phyloP scores from a whole-genome alignment of 2,113 vertebrate species.

The Melanerpes aurifrons region DNA sequence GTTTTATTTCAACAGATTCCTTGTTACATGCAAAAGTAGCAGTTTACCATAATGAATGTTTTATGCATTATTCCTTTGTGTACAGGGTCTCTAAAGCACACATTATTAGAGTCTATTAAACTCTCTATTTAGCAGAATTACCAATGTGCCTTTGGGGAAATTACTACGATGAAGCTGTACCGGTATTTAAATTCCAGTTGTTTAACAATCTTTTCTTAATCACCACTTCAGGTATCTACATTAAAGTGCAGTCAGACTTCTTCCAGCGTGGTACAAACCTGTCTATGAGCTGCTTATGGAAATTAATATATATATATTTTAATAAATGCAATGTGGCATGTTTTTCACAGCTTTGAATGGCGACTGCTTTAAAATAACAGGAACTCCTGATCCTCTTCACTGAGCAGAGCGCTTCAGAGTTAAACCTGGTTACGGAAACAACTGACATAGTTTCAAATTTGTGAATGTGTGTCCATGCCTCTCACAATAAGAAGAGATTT shows the following conservation, averaged over 20 bases:
- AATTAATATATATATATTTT: background rate
- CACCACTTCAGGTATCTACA: conserved; percentile 66
- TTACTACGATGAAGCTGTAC: conserved; percentile 72
- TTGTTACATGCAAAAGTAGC: conserved; percentile 75
- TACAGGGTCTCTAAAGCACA: conserved; percentile 77
- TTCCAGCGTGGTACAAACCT: conserved; percentile 36
- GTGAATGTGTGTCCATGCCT: background rate
- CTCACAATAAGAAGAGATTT: background rate
- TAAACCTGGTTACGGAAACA: background rate
- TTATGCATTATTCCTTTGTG: conserved; percentile 80
- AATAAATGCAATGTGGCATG: conserved; percentile 1
- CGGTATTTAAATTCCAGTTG: conserved; percentile 78
- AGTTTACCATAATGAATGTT: conserved; percentile 79
- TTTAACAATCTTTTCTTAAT: conserved; percentile 76
- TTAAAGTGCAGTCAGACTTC: conserved; percentile 69
- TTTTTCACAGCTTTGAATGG: background rate
- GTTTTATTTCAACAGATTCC: conserved; percentile 64
- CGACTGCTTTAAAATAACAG: conserved; percentile 47
- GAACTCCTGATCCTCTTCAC: background rate
- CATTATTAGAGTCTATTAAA: conserved; percentile 82
- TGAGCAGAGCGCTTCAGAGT: background rate
- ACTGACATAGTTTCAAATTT: background rate
- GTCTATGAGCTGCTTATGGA: conserved; percentile 51
- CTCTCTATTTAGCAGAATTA: conserved; percentile 82
- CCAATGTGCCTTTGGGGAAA: conserved; percentile 77